Evolutionary conservation across 2,888 invertebrate genomes (phyloP).

Genomic region (Pelosia muscerda): DNA sequence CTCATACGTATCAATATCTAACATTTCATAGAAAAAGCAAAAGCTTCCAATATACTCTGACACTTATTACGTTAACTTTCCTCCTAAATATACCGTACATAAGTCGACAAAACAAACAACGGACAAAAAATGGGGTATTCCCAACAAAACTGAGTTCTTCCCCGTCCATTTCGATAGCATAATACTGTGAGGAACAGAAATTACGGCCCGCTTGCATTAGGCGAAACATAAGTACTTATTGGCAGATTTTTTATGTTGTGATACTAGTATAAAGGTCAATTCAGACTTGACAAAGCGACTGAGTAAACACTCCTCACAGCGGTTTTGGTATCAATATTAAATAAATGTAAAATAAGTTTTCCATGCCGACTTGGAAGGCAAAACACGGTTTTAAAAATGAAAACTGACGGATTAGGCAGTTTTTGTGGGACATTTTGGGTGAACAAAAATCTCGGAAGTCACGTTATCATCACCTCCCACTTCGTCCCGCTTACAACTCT

Average conservation of each 20-base stretch:
- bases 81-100: slow-evolving; percentile 18
- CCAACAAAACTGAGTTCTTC: slow-evolving; percentile 18
- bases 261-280: neutral
- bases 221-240: slow-evolving; percentile 32
- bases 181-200: slow-evolving; percentile 24
- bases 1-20: neutral
- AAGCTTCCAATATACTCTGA: slow-evolving; percentile 26
- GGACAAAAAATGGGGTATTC: slow-evolving; percentile 29
- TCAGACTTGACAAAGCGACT: slow-evolving; percentile 3
- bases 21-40: slow-evolving; percentile 16
- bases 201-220: slow-evolving; percentile 31
- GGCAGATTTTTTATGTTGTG: slow-evolving; percentile 31
- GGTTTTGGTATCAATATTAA: neutral
- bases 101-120: slow-evolving; percentile 34
- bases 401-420: no score
- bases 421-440: no score
- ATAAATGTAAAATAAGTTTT: no score
- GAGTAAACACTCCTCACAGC: no score
- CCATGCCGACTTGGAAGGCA: no score
- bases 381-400: no score
- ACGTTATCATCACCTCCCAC: no score
- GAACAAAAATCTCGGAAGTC: no score
- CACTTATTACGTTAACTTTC: slow-evolving; percentile 31
- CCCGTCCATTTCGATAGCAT: slow-evolving; percentile 17
- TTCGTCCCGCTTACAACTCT: no score